Evolutionary conservation across 2,113 vertebrate genomes (phyloP).

Genomic region (Litocranius walleri): DNA sequence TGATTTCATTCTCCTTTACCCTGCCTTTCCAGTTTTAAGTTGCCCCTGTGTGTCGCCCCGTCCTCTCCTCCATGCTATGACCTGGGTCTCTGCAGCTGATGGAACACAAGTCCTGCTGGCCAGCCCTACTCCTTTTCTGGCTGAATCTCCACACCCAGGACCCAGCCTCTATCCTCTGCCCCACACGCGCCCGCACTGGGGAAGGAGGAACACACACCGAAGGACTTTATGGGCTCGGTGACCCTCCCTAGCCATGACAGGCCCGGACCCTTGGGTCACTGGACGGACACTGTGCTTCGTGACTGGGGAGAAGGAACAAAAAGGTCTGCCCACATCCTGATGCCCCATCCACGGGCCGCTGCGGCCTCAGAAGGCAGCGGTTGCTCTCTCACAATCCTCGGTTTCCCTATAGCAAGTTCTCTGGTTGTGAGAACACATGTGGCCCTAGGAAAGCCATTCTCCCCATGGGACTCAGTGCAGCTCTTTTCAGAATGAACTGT

Average conservation of each 20-base stretch:
- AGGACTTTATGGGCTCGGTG: accelerated
- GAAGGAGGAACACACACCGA: accelerated
- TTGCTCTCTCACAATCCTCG: accelerated
- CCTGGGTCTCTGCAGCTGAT: accelerated
- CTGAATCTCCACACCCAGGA: neutral
- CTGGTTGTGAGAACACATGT: neutral
- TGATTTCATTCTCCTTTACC: neutral
- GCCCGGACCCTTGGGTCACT: neutral
- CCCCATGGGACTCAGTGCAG: accelerated
- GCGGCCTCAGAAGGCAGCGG: neutral
- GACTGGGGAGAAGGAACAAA: neutral
- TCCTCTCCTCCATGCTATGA: accelerated
- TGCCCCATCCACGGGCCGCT: accelerated
- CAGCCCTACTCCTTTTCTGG: neutral
- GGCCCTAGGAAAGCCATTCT: too few species aligned
- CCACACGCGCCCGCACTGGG: accelerated
- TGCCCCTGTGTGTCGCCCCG: neutral
- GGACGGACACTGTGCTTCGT: neutral
- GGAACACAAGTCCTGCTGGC: neutral
- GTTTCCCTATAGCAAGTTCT: neutral
- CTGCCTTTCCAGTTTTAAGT: neutral
- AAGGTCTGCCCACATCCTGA: neutral
- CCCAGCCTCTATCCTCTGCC: neutral
- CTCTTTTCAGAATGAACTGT: neutral
- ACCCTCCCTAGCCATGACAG: accelerated